These are phyloP conservation scores for Eucriotettix oculatus DNA, from an alignment of 2,888 invertebrate genomes.

Conservation along the genomic window DNA sequence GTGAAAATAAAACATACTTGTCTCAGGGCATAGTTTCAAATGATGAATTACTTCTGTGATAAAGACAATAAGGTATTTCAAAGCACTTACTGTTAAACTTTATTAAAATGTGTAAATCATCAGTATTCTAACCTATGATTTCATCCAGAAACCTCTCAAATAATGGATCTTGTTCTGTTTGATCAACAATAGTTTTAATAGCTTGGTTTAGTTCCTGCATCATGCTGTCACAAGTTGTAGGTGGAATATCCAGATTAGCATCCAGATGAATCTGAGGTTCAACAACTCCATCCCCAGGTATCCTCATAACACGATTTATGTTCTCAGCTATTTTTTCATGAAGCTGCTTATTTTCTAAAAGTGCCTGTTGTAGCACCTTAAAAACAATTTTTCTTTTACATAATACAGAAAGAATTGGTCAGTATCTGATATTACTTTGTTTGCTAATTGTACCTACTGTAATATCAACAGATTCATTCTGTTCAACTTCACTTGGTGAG, in stretches of 20 bases:
- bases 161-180: conserved; percentile 32
- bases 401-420: no score
- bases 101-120: no score
- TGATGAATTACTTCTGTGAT: no score
- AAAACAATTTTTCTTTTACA: background rate
- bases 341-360: conserved; percentile 32
- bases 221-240: background rate
- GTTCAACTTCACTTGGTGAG: no score
- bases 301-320: conserved; percentile 29
- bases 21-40: no score
- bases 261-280: background rate
- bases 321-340: conserved; percentile 35
- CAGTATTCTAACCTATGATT: conserved; percentile 21
- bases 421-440: no score
- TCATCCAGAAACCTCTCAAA: conserved; percentile 32
- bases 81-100: no score
- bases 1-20: no score
- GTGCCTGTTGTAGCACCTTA: conserved; percentile 20
- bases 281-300: background rate
- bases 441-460: no score
- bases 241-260: background rate
- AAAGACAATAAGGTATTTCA: no score
- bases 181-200: conserved; percentile 31
- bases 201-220: conserved; percentile 25
- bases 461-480: no score